phyloP scores from a whole-genome alignment of 2,797 vertebrate species.

The Tolypeutes matacus region DNA sequence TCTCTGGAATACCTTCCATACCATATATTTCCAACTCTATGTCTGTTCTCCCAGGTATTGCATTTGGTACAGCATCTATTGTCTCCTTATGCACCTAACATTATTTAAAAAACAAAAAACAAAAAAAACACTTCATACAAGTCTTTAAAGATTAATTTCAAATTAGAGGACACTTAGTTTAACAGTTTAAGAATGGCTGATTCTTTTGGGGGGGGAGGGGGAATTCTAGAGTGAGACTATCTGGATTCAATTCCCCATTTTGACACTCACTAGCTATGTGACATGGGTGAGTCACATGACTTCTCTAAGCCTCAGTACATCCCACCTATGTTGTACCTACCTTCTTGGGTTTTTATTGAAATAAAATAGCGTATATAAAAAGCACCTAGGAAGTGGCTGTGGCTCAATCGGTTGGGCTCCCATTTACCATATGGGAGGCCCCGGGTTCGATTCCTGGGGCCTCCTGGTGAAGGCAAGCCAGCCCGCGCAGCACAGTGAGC shows the following conservation, averaged over 20 bases:
- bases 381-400: neutral
- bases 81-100: constrained; percentile 98
- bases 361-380: neutral
- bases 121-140: neutral
- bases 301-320: neutral
- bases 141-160: neutral
- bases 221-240: neutral
- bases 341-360: neutral
- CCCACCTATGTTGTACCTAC: neutral
- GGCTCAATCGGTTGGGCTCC: too few species aligned
- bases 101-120: neutral
- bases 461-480: too few species aligned
- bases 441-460: too few species aligned
- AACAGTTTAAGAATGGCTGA: neutral
- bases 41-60: constrained; percentile 97
- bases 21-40: constrained; percentile 99
- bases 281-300: neutral
- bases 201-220: neutral
- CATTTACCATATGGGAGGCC: too few species aligned
- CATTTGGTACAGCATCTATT: constrained; percentile 98
- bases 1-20: constrained; percentile 99
- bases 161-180: constrained; percentile 28
- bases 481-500: too few species aligned
- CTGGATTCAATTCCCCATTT: constrained; percentile 5
- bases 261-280: neutral